Conservation (phyloP, 1,140 invertebrate genomes). For the Centruroides sculpturatus region DNA sequence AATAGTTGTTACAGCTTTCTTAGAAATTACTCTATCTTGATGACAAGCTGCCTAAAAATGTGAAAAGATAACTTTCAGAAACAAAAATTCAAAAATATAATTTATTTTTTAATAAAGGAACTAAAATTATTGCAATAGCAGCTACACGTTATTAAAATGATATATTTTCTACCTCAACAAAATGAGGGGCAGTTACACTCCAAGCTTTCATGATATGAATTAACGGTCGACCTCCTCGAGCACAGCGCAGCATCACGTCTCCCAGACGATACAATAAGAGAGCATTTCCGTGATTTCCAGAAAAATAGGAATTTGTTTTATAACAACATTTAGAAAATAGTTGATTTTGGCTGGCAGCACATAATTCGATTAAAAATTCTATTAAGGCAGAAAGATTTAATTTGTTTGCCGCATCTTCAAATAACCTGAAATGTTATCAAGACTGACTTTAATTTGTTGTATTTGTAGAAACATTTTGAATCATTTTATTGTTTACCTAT, state of each 20-base stretch:
- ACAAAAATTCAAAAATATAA: too few relatives aligned
- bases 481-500: constrained; percentile 35
- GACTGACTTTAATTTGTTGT: neutral
- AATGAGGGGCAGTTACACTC: constrained; percentile 75
- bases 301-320: neutral
- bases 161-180: constrained; percentile 57
- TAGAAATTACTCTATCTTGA: constrained; percentile 71
- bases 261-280: constrained; percentile 64
- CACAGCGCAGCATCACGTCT: constrained; percentile 71
- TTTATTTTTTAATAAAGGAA: too few relatives aligned
- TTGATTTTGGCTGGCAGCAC: constrained; percentile 63
- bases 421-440: constrained; percentile 25
- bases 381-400: constrained; percentile 70
- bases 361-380: constrained; percentile 61
- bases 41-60: constrained; percentile 63
- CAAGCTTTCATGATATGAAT: constrained; percentile 80
- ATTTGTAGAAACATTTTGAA: neutral
- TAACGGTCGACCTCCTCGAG: constrained; percentile 67
- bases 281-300: constrained; percentile 13
- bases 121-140: too few relatives aligned
- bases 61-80: neutral
- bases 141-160: too few relatives aligned
- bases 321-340: constrained; percentile 33
- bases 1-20: constrained; percentile 82
- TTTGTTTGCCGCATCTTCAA: constrained; percentile 66